These are phyloP conservation scores for Gasteruption jaculator DNA, from an alignment of 2,888 invertebrate genomes.

Conservation along the genomic window DNA sequence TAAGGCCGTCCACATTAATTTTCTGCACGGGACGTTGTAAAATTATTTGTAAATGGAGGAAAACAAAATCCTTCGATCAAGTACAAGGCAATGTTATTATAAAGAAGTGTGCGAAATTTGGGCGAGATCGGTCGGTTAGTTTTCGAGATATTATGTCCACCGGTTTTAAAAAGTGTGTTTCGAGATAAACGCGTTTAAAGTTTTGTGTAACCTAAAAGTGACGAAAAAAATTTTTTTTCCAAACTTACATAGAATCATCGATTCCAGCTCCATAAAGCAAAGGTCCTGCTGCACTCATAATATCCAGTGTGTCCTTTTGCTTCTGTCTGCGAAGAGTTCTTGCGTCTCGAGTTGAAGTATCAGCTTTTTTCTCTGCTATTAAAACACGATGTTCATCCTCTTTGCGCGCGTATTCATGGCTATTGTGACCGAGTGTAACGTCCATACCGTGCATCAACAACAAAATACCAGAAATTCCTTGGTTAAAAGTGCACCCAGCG, in stretches of 20 bases:
- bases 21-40: too few species aligned
- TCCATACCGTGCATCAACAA: slow-evolving; percentile 10
- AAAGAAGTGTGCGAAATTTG: slow-evolving; percentile 20
- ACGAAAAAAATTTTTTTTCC: slow-evolving; percentile 14
- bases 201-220: slow-evolving; percentile 17
- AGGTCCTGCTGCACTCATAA: slow-evolving; percentile 25
- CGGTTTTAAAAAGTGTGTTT: too few species aligned
- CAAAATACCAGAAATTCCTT: slow-evolving; percentile 12
- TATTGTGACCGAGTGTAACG: slow-evolving; percentile 13
- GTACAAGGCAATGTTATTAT: slow-evolving; percentile 15
- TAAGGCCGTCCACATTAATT: too few species aligned
- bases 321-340: slow-evolving; percentile 26
- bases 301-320: slow-evolving; percentile 28
- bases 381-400: slow-evolving; percentile 14
- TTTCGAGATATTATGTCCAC: too few species aligned
- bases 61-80: slow-evolving; percentile 20
- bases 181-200: slow-evolving; percentile 24
- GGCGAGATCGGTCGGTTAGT: too few species aligned
- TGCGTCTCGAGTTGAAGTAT: slow-evolving; percentile 17
- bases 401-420: slow-evolving; percentile 16
- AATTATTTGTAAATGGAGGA: too few species aligned
- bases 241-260: slow-evolving; percentile 26
- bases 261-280: slow-evolving; percentile 27
- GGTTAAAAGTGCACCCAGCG: slow-evolving; percentile 12
- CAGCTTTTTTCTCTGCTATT: slow-evolving; percentile 19